Evolutionary conservation across 64 coral and sea anemone genomes (phyloP), one percentile per base, ranked within the genome.

Genomic region (Montipora foliosa): DNA sequence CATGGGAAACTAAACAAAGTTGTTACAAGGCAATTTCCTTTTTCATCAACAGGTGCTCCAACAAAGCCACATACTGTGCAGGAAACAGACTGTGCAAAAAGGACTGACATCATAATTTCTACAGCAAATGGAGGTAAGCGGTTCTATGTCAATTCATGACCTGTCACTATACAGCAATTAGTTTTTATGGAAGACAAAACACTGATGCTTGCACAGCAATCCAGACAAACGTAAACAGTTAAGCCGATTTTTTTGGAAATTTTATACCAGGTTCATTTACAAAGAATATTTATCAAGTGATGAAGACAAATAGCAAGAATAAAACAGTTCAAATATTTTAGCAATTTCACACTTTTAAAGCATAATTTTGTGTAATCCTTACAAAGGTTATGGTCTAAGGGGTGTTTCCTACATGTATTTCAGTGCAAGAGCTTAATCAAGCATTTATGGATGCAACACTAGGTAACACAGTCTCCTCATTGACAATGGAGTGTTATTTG

Each of bases 61-160:
- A 5, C 5, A n/a, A 71, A 71, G 17, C 19, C 21, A 71, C 68
- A 71, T 7, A 71, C 68, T 71, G 68, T 0, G 20, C 17, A 21
- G 68, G 8, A 5, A 0, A 22, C 68, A 71, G 19, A 71, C 14
- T 4, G 4, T 12, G 8, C 60, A 71, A n/a, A 71, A 66, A 71
- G 20, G 68, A 24, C 68, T 24, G 68, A 71, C 79, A 82, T 9
- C 19, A 20, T 51, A 71, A 21, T 21, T 5, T 5, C 19, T 6
- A 86, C 82, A 86, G 44, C 64, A 71, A 64, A 45, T 68, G 66
- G 66, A 86, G 71, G 67, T 72, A 45, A 55, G 79, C 22, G 49
- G 59, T 67, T 66, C 62, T 67, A 14, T 15, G 62, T 29, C 59
- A 84, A 84, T 72, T 86, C 45, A n/a, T n/a, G 82, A 70, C 14